Evolutionary conservation across 1,140 invertebrate genomes (phyloP), one percentile per base, ranked within the genome.

Genomic region (Drosophila ficusphila): DNA sequence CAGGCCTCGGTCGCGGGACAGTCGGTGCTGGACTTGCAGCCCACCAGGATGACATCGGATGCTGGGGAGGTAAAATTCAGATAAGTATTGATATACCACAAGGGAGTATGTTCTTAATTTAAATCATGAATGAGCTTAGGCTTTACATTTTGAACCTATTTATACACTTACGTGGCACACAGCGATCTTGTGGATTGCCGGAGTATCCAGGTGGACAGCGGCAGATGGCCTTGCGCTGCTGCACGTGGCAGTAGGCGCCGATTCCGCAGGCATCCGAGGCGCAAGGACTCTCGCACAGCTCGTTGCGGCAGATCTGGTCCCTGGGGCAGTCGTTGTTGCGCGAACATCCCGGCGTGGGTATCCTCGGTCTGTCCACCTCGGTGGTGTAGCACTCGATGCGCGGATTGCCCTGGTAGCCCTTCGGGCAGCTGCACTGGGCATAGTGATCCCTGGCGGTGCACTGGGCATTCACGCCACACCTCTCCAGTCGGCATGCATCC

Each of bases 391-490:
- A 98, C 89, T 97, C 96, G 25, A 96, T 92, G 89, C 96, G 94
- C 18, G 97, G 94, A 91, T 97, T 97, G 76, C 97, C 97, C 33
- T 93, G 93, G 89, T 96, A 98, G 11, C 95, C 95, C 6, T 93
- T 90, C 9, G 96, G 93, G 91, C 97, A 98, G 8, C 93, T 93
- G 82, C 97, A 98, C 11, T 95, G 93, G 1, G 95, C 95, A 57
- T 94, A 93, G 86, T 98, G 97, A 68, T 95, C 94, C 5, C 93
- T 89, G 2, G 96, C 94, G 81, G 93, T 94, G 75, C 97, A 98
- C 65, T 96, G 93, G 4, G 97, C 97, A 81, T 97, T 98, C 1
- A 95, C 92, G 47, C 97, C 97, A 83, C 97, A 98, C 3, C 93
- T 92, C 52, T 96, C 94, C 9, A 95, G 92, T 36, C 93, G 93